Evolutionary conservation across 2,888 invertebrate species (phyloP).

Genomic region (Ametastegia equiseti): DNA sequence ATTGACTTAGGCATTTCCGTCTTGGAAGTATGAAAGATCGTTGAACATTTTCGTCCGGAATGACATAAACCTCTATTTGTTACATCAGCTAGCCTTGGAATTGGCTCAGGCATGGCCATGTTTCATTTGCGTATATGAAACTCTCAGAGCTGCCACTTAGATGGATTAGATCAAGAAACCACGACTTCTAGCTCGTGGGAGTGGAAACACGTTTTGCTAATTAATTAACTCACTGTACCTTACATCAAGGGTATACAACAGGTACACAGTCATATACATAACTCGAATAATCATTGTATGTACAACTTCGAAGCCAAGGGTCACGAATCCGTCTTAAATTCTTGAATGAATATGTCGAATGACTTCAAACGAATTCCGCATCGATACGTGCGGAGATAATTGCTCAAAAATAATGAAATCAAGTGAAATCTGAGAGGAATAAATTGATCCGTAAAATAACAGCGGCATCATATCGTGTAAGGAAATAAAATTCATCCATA

Average conservation of each 20-base stretch:
- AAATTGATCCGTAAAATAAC: neutral
- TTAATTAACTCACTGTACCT: constrained; percentile 43
- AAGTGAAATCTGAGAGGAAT: neutral
- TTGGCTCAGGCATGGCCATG: constrained; percentile 14
- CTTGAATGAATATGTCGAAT: neutral
- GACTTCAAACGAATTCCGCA: neutral
- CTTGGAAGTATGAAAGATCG: no score
- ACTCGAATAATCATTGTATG: constrained; percentile 9
- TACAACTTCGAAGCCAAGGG: constrained; percentile 18
- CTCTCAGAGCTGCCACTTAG: constrained; percentile 37
- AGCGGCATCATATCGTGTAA: neutral
- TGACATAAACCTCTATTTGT: neutral
- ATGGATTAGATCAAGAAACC: constrained; percentile 44
- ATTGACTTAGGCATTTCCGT: neutral
- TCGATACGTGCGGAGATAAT: no score
- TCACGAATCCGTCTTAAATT: neutral
- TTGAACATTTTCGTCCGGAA: neutral
- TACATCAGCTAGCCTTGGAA: neutral
- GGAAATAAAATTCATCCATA: neutral
- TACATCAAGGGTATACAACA: constrained; percentile 21
- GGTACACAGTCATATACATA: neutral
- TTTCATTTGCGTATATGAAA: constrained; percentile 42
- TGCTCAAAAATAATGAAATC: neutral
- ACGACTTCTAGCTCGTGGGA: constrained; percentile 29
- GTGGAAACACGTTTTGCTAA: constrained; percentile 45